Evolutionary conservation across 2,113 vertebrate species (phyloP).

Genomic region (Gorsachius goisagi): DNA sequence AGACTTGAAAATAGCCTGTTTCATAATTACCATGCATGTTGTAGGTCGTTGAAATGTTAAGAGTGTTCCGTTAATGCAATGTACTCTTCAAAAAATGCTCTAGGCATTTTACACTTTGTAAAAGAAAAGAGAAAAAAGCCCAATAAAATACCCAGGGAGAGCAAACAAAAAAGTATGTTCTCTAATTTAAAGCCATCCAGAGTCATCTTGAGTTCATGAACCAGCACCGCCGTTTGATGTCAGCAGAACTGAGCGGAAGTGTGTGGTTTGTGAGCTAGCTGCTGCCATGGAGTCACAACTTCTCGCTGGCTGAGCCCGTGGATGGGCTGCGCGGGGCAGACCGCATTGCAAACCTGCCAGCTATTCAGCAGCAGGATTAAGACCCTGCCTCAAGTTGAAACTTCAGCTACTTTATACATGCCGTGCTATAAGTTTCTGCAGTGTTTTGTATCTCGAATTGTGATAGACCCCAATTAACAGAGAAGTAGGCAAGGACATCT

Average conservation of each 20-base stretch:
- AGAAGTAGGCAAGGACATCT: not conserved
- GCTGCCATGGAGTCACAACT: not conserved
- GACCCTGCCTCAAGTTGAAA: not conserved
- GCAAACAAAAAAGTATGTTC: slow-evolving; percentile 11
- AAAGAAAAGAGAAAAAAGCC: not conserved
- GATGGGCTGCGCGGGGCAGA: not conserved
- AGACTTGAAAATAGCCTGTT: not conserved
- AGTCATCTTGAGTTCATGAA: slow-evolving; percentile 48
- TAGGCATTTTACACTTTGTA: not conserved
- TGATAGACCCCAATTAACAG: accelerated
- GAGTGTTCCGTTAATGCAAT: not conserved
- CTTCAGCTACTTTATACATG: not conserved
- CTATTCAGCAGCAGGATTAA: not conserved
- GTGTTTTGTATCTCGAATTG: accelerated
- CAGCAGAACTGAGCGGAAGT: slow-evolving; percentile 52
- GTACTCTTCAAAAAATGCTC: not conserved
- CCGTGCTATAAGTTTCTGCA: not conserved
- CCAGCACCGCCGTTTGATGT: slow-evolving; percentile 3
- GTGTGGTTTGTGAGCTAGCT: slow-evolving; percentile 48
- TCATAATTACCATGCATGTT: not conserved
- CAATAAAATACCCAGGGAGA: not conserved
- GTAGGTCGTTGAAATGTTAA: not conserved
- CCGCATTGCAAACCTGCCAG: not conserved
- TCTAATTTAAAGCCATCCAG: slow-evolving; percentile 8
- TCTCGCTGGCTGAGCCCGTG: not conserved